Conservation (phyloP, 2,888 invertebrate genomes). For the Chloroclysta siterata region DNA sequence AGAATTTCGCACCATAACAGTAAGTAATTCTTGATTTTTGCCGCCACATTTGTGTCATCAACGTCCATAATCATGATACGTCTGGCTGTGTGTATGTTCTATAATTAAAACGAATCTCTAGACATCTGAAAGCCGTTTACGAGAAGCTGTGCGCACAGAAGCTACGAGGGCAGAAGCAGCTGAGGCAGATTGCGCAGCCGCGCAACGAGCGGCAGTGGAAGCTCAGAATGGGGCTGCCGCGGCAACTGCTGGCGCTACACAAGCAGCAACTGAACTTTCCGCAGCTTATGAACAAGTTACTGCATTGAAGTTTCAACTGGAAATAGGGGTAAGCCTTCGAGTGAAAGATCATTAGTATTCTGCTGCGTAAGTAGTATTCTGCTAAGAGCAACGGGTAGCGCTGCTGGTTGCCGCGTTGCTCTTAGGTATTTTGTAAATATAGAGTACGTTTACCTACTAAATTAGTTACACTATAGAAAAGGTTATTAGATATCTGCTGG, state of each 20-base stretch:
- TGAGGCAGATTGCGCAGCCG: constrained; percentile 62
- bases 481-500: too few species aligned
- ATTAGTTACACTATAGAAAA: too few species aligned
- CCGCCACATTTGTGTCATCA: neutral
- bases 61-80: too few species aligned
- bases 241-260: constrained; percentile 64
- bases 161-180: constrained; percentile 69
- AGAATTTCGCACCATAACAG: constrained; percentile 65
- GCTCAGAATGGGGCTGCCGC: constrained; percentile 69
- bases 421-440: too few species aligned
- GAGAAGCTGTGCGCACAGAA: constrained; percentile 65
- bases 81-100: too few species aligned
- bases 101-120: constrained; percentile 31
- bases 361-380: too few species aligned
- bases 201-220: constrained; percentile 61
- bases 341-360: neutral
- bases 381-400: too few species aligned
- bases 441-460: too few species aligned
- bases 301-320: constrained; percentile 64
- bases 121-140: constrained; percentile 67
- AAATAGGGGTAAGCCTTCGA: constrained; percentile 57
- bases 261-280: constrained; percentile 61
- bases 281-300: constrained; percentile 62
- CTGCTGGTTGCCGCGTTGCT: too few species aligned
- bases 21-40: constrained; percentile 46